phyloP scores from a whole-genome alignment of 1,140 invertebrate genomes.

The Pseudomyrmex gracilis region DNA sequence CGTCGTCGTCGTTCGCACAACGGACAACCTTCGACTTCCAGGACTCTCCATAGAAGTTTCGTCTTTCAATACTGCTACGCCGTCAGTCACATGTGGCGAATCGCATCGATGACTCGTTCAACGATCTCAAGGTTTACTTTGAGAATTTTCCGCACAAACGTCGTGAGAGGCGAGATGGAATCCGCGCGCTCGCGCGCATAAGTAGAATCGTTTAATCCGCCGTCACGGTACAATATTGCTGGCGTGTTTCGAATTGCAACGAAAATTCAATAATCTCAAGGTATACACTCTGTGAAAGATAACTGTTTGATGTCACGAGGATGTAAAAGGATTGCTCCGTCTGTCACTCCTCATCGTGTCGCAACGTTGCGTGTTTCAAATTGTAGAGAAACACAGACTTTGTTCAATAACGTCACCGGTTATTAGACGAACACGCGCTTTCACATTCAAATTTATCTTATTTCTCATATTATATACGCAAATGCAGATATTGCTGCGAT shows the following conservation, averaged over 20 bases:
- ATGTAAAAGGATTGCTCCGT: conserved; percentile 1
- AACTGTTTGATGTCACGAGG: background rate
- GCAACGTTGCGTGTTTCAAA: conserved; percentile 9
- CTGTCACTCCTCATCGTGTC: background rate
- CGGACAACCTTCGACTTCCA: conserved; percentile 26
- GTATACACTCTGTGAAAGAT: conserved; percentile 17
- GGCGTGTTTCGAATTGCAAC: conserved; percentile 31
- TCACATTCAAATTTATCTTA: background rate
- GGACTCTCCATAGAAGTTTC: background rate
- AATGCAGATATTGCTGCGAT: background rate
- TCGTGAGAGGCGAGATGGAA: conserved; percentile 14
- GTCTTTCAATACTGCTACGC: background rate
- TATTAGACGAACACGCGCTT: background rate
- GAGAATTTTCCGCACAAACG: conserved; percentile 7
- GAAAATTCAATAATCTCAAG: conserved; percentile 28
- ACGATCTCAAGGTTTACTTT: conserved; percentile 36
- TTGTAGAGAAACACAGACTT: background rate
- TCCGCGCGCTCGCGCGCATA: background rate
- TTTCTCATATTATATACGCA: background rate
- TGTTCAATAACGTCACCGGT: background rate
- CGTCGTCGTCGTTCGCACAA: conserved; percentile 8
- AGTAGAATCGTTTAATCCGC: conserved; percentile 19
- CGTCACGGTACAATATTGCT: conserved; percentile 12
- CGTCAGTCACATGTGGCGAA: conserved; percentile 30
- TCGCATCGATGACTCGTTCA: conserved; percentile 47